A percentile compares a stretch with the other conserved stretches of the same genome.
Conservation (phyloP, 2,888 invertebrate genomes). For the Leptogaster cylindrica region DNA sequence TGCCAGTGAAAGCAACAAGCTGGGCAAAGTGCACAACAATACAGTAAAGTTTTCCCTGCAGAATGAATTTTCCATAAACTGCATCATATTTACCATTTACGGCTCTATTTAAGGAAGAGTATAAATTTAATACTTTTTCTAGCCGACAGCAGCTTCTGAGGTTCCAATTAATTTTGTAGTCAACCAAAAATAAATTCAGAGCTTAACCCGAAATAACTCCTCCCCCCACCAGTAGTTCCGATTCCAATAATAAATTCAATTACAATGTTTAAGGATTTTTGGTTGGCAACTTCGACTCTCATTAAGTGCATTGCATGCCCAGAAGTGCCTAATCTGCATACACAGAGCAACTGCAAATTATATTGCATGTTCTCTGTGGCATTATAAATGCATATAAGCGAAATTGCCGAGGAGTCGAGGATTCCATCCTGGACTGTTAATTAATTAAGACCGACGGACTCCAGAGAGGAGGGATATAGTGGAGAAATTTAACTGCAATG, state of each 20-base stretch:
- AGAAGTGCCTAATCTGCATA: conserved; percentile 6
- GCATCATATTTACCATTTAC: conserved; percentile 20
- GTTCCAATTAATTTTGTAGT: conserved; percentile 19
- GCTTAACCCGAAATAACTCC: conserved; percentile 25
- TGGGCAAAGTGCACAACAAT: background rate
- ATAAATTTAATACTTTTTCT: no score
- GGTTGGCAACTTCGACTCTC: no score
- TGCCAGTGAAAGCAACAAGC: background rate
- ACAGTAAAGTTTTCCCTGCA: background rate
- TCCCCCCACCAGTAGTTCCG: background rate
- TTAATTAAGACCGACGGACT: conserved; percentile 7
- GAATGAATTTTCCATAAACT: background rate
- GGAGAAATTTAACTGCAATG: conserved; percentile 12
- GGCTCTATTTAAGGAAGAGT: conserved; percentile 11
- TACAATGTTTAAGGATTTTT: no score
- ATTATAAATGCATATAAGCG: conserved; percentile 20
- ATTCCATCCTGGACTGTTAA: conserved; percentile 23
- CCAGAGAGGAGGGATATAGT: conserved; percentile 20
- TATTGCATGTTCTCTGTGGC: conserved; percentile 10
- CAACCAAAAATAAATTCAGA: conserved; percentile 19
- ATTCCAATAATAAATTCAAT: conserved; percentile 30
- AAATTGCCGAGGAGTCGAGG: conserved; percentile 19
- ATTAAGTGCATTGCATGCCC: conserved; percentile 27
- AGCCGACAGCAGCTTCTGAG: no score
- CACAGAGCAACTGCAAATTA: background rate